Evolutionary conservation across 2,888 invertebrate species (phyloP).

Genomic region (Drosophila putrida): DNA sequence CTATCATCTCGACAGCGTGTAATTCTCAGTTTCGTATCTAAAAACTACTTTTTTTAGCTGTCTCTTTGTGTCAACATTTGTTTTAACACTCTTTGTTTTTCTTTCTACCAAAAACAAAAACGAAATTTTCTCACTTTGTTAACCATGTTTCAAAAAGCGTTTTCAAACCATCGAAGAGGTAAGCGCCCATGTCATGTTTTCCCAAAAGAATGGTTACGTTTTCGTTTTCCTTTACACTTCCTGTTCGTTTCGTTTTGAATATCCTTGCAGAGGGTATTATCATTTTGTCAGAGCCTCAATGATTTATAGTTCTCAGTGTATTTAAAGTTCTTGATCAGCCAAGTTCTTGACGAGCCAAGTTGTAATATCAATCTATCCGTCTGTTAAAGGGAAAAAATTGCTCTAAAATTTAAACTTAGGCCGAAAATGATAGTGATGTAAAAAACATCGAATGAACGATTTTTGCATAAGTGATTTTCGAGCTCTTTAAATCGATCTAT

Average conservation of each 20-base stretch:
- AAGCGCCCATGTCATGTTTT: constrained; percentile 84
- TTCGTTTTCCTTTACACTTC: constrained; percentile 7
- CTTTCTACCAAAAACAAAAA: constrained; percentile 38
- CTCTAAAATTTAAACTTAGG: too few species aligned
- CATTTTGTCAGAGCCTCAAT: too few species aligned
- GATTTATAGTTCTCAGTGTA: too few species aligned
- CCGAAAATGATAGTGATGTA: not conserved
- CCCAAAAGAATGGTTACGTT: constrained; percentile 27
- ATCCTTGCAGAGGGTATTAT: too few species aligned
- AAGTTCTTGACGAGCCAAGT: too few species aligned
- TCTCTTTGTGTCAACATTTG: constrained; percentile 8
- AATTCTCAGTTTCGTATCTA: constrained; percentile 6
- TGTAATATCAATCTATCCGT: too few species aligned
- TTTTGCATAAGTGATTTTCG: too few species aligned
- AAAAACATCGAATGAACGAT: not conserved
- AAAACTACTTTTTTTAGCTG: constrained; percentile 4
- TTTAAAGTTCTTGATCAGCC: too few species aligned
- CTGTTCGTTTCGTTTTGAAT: constrained; percentile 38
- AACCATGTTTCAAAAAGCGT: constrained; percentile 86
- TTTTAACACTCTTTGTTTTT: constrained; percentile 31
- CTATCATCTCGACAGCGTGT: not conserved
- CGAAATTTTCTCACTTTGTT: constrained; percentile 46
- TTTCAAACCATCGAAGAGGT: constrained; percentile 92
- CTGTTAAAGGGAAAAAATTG: too few species aligned
- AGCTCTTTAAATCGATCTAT: too few species aligned